Conservation (phyloP, 2,888 invertebrate species). For the Idaea straminata region DNA sequence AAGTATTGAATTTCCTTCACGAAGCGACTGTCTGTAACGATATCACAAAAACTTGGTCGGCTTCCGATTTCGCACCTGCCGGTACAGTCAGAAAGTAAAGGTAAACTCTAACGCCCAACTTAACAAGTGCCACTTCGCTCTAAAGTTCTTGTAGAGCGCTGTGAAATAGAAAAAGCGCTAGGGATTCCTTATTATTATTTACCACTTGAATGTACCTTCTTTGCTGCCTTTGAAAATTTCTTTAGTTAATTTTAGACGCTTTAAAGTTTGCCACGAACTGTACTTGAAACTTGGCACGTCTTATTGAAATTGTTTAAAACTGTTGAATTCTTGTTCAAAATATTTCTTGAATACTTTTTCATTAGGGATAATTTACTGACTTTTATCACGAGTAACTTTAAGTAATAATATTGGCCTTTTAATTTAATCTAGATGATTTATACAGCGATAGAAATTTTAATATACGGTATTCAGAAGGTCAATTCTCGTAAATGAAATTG, state of each 20-base stretch:
- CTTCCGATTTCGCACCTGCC: neutral
- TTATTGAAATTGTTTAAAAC: neutral
- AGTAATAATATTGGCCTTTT: neutral
- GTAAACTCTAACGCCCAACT: neutral
- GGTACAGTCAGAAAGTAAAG: neutral
- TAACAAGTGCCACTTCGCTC: no score
- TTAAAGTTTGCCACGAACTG: neutral
- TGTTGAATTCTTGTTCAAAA: neutral
- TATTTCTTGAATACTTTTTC: neutral
- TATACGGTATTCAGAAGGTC: no score
- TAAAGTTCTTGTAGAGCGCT: no score
- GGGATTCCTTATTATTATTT: no score
- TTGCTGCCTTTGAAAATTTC: no score
- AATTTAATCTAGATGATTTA: no score
- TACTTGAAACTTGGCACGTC: neutral
- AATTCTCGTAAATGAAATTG: no score
- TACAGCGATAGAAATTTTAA: no score
- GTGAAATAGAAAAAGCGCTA: no score
- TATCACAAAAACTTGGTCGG: constrained; percentile 1
- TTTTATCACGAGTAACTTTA: neutral
- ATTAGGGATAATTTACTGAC: neutral
- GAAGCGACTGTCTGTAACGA: neutral
- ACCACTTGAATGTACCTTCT: no score
- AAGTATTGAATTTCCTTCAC: neutral
- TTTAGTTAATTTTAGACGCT: neutral